These are phyloP conservation scores for Heteromormyrus szaboi DNA, from an alignment of 2,797 vertebrate species.

Conservation along the genomic window DNA sequence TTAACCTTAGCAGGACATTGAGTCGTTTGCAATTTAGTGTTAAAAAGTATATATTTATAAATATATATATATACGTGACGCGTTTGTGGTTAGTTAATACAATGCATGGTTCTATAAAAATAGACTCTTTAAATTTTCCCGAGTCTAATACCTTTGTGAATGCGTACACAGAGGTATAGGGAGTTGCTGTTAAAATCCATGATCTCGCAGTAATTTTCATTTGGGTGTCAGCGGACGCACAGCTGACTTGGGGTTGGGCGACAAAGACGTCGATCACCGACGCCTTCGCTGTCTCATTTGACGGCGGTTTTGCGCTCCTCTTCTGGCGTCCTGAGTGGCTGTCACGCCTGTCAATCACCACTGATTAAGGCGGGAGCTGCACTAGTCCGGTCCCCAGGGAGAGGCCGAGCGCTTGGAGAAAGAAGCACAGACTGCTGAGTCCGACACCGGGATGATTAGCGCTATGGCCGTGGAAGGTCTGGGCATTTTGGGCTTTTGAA, in stretches of 20 bases:
- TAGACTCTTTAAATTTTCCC: not conserved
- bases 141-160: not conserved
- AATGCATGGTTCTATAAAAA: not conserved
- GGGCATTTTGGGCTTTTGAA: not conserved
- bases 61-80: not conserved
- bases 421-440: not conserved
- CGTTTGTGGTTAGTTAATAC: not conserved
- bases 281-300: not conserved
- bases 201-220: not conserved
- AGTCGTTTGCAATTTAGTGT: not conserved
- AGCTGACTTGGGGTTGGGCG: conserved; percentile 7
- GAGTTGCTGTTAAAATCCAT: not conserved
- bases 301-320: not conserved
- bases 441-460: not conserved
- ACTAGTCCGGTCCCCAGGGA: conserved; percentile 19
- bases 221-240: not conserved
- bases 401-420: conserved; percentile 21
- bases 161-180: not conserved
- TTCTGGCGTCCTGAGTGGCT: not conserved
- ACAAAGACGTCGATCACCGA: not conserved
- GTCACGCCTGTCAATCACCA: conserved; percentile 21
- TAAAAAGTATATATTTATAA: not conserved
- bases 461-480: not conserved
- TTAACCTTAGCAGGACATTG: not conserved
- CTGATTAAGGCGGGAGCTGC: not conserved